phyloP scores from a whole-genome alignment of 2,113 vertebrate genomes.

The Ammospiza nelsoni region DNA sequence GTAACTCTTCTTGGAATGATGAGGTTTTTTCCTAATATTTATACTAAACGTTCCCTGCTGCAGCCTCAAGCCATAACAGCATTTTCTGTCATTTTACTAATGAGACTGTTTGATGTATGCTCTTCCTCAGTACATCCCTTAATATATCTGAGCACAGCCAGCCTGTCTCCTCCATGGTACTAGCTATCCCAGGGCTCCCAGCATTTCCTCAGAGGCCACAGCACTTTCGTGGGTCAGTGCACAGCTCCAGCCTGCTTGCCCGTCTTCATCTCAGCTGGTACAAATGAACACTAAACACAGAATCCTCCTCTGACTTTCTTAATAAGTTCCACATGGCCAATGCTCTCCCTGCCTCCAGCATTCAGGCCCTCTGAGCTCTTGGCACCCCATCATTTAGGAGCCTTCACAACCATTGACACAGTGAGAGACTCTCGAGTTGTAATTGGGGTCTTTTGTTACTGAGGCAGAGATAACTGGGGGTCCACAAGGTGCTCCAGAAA shows the following conservation, averaged over 20 bases:
- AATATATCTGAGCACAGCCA: constrained; percentile 25
- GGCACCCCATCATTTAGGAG: not conserved
- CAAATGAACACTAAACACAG: constrained; percentile 7
- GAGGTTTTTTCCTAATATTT: constrained; percentile 55
- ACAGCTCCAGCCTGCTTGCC: constrained; percentile 6
- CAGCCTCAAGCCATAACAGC: constrained; percentile 54
- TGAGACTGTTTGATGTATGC: constrained; percentile 18
- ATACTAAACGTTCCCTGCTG: constrained; percentile 60
- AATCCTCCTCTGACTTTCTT: not conserved
- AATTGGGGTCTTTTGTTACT: not conserved
- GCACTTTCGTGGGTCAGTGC: not conserved
- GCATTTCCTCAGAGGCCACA: constrained; percentile 21
- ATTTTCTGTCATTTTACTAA: constrained; percentile 59
- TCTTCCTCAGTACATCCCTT: constrained; percentile 30
- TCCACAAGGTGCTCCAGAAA: not conserved
- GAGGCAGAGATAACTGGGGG: not conserved
- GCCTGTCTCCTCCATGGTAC: not conserved
- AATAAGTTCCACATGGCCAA: constrained; percentile 7
- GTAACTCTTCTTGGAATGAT: constrained; percentile 60
- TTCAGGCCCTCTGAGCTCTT: not conserved
- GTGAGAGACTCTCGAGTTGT: not conserved
- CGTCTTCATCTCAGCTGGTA: constrained; percentile 47
- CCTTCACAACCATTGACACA: not conserved
- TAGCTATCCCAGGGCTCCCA: not conserved
- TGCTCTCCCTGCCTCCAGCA: not conserved